Base-by-base conservation (phyloP, 2,113 vertebrate genomes). In the Rhegmatorhina hoffmannsi region DNA sequence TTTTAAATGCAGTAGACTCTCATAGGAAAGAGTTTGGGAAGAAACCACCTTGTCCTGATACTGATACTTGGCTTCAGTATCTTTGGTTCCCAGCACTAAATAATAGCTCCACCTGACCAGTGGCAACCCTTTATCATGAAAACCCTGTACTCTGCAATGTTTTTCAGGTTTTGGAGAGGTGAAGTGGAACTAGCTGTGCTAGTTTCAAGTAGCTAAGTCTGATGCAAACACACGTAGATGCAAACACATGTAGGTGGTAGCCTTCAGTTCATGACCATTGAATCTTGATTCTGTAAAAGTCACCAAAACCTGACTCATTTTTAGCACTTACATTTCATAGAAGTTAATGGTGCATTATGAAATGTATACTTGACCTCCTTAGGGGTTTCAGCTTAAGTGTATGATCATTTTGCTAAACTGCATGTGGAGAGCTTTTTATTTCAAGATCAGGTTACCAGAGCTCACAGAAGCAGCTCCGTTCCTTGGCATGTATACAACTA, bases 401-500 rank as follows among this genome's bases (percentile, higher is more conserved):
- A 0, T 11, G 17, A 15, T 72, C 1, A 0, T 81, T 86, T 62
- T 70, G 29, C 47, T 81, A 60, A 67, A 34, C 18, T 92, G 20
- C 66, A 66, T 55, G 55, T 46, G 58, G 55, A 62, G 34, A 66
- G 7, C 13, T 74, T 84, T 77, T 29, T 38, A 8, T 58, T 74
- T 47, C 29, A 47, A 53, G 38, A 13, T 10, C 58, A 53, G 11
- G 13, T 47, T 82, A 52, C 73, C 73, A 55, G 47, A 70, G 60
- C 68, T 84, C 11, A 2, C 17, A 66, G 69, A 36, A 92, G 68
- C 33, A 67, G 40, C 25, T 78, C 26, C 2, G 0, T n/a, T 38
- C 56, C 49, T 82, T 82, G 87, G 29, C 31, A 20, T 47, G 10
- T 0, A 0, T 56, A 34, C 47, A 49, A 7, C 38, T 23, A 8